Conservation (phyloP, 64 coral and sea anemone genomes). For the Montipora sp. region DNA sequence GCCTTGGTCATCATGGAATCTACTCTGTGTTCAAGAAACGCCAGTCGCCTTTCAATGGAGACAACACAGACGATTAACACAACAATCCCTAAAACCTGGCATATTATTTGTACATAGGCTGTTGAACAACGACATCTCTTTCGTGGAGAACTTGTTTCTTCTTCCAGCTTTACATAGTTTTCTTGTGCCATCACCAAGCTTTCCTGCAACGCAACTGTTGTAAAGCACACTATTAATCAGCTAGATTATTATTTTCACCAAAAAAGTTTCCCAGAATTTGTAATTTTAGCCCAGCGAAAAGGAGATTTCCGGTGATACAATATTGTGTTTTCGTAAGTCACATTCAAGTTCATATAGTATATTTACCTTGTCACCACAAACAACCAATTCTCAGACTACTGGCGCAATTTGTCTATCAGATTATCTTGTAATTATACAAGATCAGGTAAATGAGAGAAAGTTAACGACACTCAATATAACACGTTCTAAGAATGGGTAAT, state of each 20-base stretch:
- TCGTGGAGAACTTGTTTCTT: neutral
- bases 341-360: neutral
- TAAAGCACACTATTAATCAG: neutral
- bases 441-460: too few species aligned
- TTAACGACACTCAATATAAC: too few species aligned
- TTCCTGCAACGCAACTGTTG: neutral
- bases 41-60: conserved; percentile 5
- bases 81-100: neutral
- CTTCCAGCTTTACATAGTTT: neutral
- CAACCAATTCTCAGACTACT: neutral
- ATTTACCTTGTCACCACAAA: neutral
- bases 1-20: neutral
- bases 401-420: neutral
- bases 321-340: neutral
- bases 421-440: too few species aligned
- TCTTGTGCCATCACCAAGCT: neutral
- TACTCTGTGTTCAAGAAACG: neutral
- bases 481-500: too few species aligned
- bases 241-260: neutral
- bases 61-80: conserved; percentile 1
- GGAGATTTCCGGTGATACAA: neutral
- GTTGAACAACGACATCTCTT: neutral
- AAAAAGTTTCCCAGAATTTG: neutral
- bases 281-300: neutral
- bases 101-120: neutral